Conservation (phyloP, 2,113 vertebrate species). For the Genyomyrus donnyi region DNA sequence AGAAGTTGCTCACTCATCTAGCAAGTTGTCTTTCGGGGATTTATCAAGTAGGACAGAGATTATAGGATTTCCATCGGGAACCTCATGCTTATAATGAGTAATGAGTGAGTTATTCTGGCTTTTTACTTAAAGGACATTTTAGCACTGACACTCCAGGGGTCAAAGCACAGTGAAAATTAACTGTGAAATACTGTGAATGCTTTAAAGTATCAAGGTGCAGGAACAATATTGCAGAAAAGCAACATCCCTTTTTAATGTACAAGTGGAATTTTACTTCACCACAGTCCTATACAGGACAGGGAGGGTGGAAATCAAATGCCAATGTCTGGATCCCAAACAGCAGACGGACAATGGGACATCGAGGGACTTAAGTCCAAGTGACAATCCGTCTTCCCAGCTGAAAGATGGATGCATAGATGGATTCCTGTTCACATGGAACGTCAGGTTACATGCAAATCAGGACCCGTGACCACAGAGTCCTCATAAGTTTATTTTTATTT, state of each 20-base stretch:
- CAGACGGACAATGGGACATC: neutral
- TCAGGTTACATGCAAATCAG: neutral
- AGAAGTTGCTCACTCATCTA: neutral
- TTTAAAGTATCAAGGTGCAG: neutral
- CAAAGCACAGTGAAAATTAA: neutral
- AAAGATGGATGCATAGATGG: neutral
- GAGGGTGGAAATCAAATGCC: neutral
- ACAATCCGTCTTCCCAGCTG: neutral
- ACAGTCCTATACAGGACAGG: neutral
- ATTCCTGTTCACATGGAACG: neutral
- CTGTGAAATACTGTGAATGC: neutral
- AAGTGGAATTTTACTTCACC: neutral
- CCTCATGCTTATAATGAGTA: neutral
- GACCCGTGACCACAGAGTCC: neutral
- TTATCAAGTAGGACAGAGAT: neutral
- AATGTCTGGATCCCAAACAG: neutral
- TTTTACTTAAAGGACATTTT: neutral
- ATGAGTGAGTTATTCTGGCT: neutral
- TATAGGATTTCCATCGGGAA: neutral
- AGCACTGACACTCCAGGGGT: neutral
- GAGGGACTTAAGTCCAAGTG: neutral
- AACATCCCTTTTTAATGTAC: neutral
- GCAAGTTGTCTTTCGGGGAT: neutral
- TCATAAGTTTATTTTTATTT: neutral
- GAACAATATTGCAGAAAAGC: neutral